Conservation (phyloP, 2,113 vertebrate genomes). For the Chinchilla lanigera region DNA sequence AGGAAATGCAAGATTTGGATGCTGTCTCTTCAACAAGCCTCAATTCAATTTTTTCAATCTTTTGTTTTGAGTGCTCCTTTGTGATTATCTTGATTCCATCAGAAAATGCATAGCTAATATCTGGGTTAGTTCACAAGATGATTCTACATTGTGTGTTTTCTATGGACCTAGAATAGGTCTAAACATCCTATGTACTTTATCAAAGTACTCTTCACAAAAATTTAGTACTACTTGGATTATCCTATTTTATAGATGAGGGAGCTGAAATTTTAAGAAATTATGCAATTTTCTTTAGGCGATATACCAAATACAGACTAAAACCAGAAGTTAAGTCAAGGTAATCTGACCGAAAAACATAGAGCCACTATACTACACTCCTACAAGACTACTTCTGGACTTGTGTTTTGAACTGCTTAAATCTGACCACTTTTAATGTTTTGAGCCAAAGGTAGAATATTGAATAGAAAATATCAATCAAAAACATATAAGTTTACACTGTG, state of each 20-base stretch:
- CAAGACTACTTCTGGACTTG: background rate
- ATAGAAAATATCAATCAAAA: background rate
- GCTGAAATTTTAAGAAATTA: background rate
- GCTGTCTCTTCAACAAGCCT: background rate
- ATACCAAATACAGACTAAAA: background rate
- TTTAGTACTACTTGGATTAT: background rate
- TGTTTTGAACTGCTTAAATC: background rate
- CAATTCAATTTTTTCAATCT: background rate
- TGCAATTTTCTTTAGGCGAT: background rate
- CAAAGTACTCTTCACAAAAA: background rate
- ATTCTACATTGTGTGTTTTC: background rate
- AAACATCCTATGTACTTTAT: background rate
- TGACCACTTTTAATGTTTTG: background rate
- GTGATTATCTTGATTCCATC: background rate
- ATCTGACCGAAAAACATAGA: background rate
- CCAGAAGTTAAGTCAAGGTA: background rate
- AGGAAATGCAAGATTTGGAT: background rate
- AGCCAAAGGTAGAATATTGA: background rate
- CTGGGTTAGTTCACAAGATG: background rate
- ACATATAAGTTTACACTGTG: background rate
- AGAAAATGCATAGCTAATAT: background rate
- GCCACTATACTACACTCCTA: fast-evolving
- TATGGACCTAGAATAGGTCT: background rate
- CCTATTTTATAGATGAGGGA: background rate
- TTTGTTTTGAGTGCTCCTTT: background rate